phyloP scores from a whole-genome alignment of 2,797 vertebrate genomes.

The Basileuterus tristriatus region DNA sequence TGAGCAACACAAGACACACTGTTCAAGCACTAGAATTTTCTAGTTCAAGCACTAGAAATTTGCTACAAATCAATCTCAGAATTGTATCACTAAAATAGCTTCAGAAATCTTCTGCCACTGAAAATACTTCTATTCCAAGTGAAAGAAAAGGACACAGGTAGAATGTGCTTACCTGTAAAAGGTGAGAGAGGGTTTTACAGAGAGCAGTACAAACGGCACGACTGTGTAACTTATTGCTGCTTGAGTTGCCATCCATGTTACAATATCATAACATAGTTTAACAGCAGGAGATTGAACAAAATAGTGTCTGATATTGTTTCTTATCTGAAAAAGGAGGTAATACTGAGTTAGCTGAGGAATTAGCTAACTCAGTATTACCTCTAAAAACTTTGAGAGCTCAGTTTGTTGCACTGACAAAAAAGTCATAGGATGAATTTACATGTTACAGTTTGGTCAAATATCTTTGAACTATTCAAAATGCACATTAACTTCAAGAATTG shows the following conservation, averaged over 20 bases:
- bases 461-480: background rate
- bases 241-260: slow-evolving; percentile 93
- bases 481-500: background rate
- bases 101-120: background rate
- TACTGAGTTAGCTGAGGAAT: background rate
- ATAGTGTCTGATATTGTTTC: slow-evolving; percentile 90
- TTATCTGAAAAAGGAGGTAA: slow-evolving; percentile 80
- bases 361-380: too few relatives aligned
- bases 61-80: background rate
- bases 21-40: background rate
- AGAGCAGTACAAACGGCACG: slow-evolving; percentile 93
- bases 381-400: background rate
- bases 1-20: background rate
- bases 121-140: background rate
- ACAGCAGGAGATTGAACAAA: slow-evolving; percentile 83
- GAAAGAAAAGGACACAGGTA: background rate
- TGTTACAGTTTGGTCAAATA: background rate
- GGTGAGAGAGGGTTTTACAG: slow-evolving; percentile 87
- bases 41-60: background rate
- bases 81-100: background rate
- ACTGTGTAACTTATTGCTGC: slow-evolving; percentile 95
- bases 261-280: slow-evolving; percentile 87
- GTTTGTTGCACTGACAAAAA: background rate
- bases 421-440: background rate
- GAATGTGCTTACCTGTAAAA: slow-evolving; percentile 89